phyloP scores from a whole-genome alignment of 2,888 invertebrate species.

The Diogma glabrata region DNA sequence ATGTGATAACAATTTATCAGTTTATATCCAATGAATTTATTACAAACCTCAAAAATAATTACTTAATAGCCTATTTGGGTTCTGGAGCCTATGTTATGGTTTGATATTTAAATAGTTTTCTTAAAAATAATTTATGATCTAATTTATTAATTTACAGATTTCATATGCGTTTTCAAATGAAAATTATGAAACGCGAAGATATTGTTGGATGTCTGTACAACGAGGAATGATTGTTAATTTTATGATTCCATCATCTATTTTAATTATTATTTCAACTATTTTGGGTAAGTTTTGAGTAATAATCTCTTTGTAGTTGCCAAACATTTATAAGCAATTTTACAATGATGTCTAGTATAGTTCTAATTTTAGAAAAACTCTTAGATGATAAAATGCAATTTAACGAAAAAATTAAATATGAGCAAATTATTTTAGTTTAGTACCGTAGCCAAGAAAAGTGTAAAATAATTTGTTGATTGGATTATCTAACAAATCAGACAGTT shows the following conservation, averaged over 20 bases:
- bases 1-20: constrained; percentile 51
- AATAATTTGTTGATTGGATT: too few relatives aligned
- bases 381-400: too few relatives aligned
- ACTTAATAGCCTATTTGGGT: constrained; percentile 47
- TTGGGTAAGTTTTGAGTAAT: constrained; percentile 32
- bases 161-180: constrained; percentile 55
- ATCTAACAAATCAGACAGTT: too few relatives aligned
- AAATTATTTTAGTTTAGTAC: too few relatives aligned
- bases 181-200: constrained; percentile 59
- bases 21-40: constrained; percentile 37
- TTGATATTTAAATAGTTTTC: constrained; percentile 29
- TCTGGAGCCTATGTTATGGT: constrained; percentile 57
- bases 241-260: constrained; percentile 56
- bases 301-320: too few relatives aligned
- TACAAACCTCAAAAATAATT: constrained; percentile 46
- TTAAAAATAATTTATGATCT: background rate
- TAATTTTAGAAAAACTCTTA: too few relatives aligned
- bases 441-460: too few relatives aligned
- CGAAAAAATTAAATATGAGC: too few relatives aligned
- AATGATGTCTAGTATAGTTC: too few relatives aligned
- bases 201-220: constrained; percentile 68
- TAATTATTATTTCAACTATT: constrained; percentile 51
- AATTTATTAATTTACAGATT: constrained; percentile 36
- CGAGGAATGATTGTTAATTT: constrained; percentile 66
- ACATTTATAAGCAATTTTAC: too few relatives aligned